Evolutionary conservation across 2,797 vertebrate species (phyloP).

Genomic region (Thripadectes ignobilis): DNA sequence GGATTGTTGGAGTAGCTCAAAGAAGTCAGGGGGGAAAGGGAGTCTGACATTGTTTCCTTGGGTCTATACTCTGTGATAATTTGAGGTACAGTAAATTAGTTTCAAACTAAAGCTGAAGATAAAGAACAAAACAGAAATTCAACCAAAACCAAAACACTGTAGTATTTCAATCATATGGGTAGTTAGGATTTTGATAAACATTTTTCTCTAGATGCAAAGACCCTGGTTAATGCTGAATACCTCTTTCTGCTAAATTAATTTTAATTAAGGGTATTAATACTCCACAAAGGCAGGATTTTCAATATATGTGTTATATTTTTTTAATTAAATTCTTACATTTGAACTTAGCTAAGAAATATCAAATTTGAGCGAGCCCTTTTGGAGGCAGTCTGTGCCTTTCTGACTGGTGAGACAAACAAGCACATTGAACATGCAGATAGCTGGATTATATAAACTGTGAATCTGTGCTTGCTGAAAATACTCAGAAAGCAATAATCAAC

Average conservation of each 20-base stretch:
- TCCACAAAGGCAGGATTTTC: neutral
- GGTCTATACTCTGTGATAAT: neutral
- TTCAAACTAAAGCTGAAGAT: neutral
- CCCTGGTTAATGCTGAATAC: neutral
- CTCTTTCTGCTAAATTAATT: neutral
- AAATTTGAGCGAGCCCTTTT: neutral
- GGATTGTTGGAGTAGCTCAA: neutral
- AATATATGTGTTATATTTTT: neutral
- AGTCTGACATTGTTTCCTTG: neutral
- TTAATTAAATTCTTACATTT: neutral
- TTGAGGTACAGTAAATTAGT: neutral
- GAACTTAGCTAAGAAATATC: neutral
- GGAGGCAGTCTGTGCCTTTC: neutral
- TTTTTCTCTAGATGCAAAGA: neutral
- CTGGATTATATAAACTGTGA: neutral
- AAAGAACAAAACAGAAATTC: neutral
- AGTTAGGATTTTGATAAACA: neutral
- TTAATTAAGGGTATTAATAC: neutral
- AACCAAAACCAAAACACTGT: neutral
- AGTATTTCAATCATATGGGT: neutral
- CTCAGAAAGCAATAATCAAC: neutral
- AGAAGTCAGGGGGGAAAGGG: neutral
- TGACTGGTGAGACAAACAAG: neutral
- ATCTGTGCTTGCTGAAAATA: neutral
- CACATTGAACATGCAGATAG: neutral